A percentile compares a stretch with the other conserved stretches of the same genome.
phyloP scores from a whole-genome alignment of 35 echinoderm and acorn worm genomes.

The Hemicentrotus pulcherrimus region DNA sequence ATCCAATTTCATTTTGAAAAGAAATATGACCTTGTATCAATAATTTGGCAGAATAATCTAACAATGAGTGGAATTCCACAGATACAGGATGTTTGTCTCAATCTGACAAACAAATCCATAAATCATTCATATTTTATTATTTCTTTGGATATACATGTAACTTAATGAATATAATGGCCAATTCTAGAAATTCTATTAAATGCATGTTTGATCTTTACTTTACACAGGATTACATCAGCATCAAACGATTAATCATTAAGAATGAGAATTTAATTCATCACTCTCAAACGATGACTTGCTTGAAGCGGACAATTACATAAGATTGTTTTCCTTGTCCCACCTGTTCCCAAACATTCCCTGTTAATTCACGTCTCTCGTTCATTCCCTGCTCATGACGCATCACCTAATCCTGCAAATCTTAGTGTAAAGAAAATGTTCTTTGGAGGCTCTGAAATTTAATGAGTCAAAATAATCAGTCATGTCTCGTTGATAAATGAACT shows the following conservation, averaged over 20 bases:
- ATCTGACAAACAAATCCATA: background rate
- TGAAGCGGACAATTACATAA: background rate
- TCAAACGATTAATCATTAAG: background rate
- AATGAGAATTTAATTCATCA: background rate
- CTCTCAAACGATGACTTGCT: background rate
- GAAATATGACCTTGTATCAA: no score
- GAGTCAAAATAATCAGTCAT: slow-evolving; percentile 19
- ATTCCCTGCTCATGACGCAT: background rate
- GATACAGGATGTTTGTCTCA: background rate
- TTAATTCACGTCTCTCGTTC: no score
- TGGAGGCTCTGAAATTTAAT: background rate
- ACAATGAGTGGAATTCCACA: background rate
- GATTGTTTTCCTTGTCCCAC: background rate
- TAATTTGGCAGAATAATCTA: background rate
- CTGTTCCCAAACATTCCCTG: background rate
- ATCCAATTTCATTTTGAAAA: no score
- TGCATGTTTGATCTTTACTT: background rate
- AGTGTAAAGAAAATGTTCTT: background rate
- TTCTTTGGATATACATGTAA: background rate
- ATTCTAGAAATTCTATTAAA: background rate
- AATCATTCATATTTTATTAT: background rate
- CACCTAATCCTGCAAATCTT: background rate
- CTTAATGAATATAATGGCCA: background rate
- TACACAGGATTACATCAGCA: background rate
- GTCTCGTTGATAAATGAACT: background rate